Conservation (phyloP, 2,797 vertebrate genomes). For the Danionella dracula region DNA sequence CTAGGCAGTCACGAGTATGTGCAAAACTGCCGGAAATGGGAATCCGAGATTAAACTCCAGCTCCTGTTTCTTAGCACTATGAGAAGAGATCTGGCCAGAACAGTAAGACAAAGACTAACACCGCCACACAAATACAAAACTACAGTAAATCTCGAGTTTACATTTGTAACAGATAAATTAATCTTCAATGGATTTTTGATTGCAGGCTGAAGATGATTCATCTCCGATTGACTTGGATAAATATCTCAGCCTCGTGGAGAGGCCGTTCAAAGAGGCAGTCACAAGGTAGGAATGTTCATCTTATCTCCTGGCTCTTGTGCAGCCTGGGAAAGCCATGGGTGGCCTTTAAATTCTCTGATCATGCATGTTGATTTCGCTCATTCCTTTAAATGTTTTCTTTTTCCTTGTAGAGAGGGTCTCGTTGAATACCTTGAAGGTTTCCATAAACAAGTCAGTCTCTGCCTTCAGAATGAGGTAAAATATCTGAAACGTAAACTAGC, state of each 20-base stretch:
- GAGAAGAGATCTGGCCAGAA: slow-evolving; percentile 82
- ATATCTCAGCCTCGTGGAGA: slow-evolving; percentile 80
- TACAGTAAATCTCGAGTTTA: not conserved
- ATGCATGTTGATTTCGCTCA: not conserved
- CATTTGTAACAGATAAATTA: too few relatives aligned
- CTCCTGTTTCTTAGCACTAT: slow-evolving; percentile 78
- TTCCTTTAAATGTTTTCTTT: slow-evolving; percentile 18
- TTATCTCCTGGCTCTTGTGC: not conserved
- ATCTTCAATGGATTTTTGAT: not conserved
- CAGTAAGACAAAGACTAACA: slow-evolving; percentile 67
- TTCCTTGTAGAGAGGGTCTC: slow-evolving; percentile 74
- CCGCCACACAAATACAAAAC: not conserved
- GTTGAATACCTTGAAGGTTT: slow-evolving; percentile 83
- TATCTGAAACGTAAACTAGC: not conserved
- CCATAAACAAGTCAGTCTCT: slow-evolving; percentile 80
- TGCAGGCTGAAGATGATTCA: slow-evolving; percentile 82
- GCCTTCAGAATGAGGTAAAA: slow-evolving; percentile 83
- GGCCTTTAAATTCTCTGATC: not conserved
- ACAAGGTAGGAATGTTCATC: slow-evolving; percentile 72
- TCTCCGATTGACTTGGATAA: slow-evolving; percentile 79
- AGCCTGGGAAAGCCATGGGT: not conserved
- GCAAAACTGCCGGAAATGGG: slow-evolving; percentile 97
- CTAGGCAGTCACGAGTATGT: slow-evolving; percentile 95
- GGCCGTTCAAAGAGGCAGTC: slow-evolving; percentile 86
- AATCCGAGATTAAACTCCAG: slow-evolving; percentile 89